Evolutionary conservation across 2,888 invertebrate genomes (phyloP), one percentile per base, ranked within the genome.

Genomic region (Dastarcus helophoroides): DNA sequence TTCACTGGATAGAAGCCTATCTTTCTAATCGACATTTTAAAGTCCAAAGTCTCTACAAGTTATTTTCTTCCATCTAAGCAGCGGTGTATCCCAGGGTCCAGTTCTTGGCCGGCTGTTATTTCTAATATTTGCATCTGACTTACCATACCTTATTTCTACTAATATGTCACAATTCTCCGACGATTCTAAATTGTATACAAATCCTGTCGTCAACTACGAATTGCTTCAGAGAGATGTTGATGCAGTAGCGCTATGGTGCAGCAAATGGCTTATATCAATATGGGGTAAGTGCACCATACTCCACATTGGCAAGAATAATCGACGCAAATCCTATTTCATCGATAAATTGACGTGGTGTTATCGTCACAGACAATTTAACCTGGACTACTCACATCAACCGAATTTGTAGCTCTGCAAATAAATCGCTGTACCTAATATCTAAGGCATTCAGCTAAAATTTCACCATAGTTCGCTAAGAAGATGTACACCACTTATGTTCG

Each of bases 1-100:
- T 22, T 14, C 14, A 7, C 9, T 29, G 22, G 14, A 29, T 22
- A 22, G 15, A 22, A 14, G 14, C 22, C 16, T 25, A 25, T 25
- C n/a, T 12, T n/a, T 17, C 23, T 25, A 14, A 25, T 2, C 23
- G 17, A 5, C 7, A 16, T n/a, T 25, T 31, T 6, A 12, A 16
- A 4, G 25, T 31, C 10, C n/a, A 23, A 25, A 5, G 17, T 31
- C 13, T 24, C 8, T 17, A 17, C 16, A n/a, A 12, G 17, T 8
- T 5, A 13, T 12, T 31, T 25, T 14, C 15, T 11, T 4, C 10
- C 3, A 6, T 10, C 11, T 15, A 8, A 31, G 11, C 2, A 24
- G 31, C 17, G 31, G 24, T 15, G 30, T 30, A 2, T 14, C 30
- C 6, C 30, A 30, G 14, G 23, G 23, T 15, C 15, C 17, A 3